Conservation (phyloP, 2,888 invertebrate species). For the Hirtodrosophila confusa region DNA sequence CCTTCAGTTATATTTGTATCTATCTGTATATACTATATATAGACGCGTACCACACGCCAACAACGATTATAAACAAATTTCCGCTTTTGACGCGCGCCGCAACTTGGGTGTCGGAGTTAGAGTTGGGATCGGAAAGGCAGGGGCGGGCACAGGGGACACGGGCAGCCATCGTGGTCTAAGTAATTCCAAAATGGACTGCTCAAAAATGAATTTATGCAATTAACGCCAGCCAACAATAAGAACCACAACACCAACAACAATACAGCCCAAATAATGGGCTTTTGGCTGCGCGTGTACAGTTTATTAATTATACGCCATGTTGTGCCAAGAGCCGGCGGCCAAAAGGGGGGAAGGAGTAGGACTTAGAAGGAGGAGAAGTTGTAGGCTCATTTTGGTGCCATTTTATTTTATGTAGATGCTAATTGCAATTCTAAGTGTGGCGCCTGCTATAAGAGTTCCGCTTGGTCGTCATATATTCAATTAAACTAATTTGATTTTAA, state of each 20-base stretch:
- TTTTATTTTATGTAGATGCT: constrained; percentile 62
- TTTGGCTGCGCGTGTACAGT: constrained; percentile 64
- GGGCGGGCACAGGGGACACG: constrained; percentile 4
- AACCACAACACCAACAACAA: constrained; percentile 11
- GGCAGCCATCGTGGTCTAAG: constrained; percentile 40
- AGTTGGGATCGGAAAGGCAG: constrained; percentile 1
- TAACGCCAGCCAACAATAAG: constrained; percentile 58
- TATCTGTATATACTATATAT: constrained; percentile 19
- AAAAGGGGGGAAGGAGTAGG: constrained; percentile 5
- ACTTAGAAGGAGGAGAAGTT: background rate
- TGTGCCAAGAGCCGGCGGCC: constrained; percentile 55
- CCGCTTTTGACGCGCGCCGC: constrained; percentile 76
- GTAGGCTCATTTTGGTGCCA: constrained; percentile 36
- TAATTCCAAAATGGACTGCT: constrained; percentile 67
- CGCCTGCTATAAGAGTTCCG: constrained; percentile 4
- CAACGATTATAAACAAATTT: constrained; percentile 79
- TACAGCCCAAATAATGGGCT: constrained; percentile 50
- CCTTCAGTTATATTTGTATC: constrained; percentile 3
- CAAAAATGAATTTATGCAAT: constrained; percentile 77
- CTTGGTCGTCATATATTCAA: constrained; percentile 15
- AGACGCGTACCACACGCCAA: constrained; percentile 60
- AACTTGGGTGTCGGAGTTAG: constrained; percentile 4
- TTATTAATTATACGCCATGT: constrained; percentile 79
- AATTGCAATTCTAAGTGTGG: constrained; percentile 41
- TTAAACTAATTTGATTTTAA: constrained; percentile 70